A percentile compares a stretch with the other conserved stretches of the same genome.
Conservation (phyloP, 2,888 invertebrate species). For the Ochropacha duplaris region DNA sequence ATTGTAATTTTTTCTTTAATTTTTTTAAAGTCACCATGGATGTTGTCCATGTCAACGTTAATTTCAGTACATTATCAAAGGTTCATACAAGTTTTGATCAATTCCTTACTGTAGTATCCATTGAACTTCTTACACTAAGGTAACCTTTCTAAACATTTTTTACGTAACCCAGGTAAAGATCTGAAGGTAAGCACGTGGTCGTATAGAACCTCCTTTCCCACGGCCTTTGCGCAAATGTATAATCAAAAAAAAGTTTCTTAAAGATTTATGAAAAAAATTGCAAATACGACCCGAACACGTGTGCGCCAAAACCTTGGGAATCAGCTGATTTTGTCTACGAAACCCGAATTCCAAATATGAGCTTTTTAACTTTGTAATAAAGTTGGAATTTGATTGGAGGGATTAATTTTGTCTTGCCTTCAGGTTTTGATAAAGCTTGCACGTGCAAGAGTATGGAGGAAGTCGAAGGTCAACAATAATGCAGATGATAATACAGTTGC, state of each 20-base stretch:
- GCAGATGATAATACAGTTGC: constrained; percentile 2
- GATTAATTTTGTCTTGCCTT: neutral
- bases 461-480: constrained; percentile 9
- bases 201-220: constrained; percentile 52
- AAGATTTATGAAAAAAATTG: constrained; percentile 56
- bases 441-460: neutral
- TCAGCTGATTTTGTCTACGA: constrained; percentile 58
- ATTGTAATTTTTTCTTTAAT: too few relatives aligned
- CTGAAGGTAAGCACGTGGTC: constrained; percentile 49
- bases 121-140: constrained; percentile 8
- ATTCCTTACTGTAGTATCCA: constrained; percentile 7
- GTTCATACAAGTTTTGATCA: constrained; percentile 11
- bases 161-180: constrained; percentile 52
- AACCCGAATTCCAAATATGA: neutral
- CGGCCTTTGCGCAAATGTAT: constrained; percentile 62
- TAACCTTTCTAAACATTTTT: constrained; percentile 37
- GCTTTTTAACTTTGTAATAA: neutral
- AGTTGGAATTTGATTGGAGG: constrained; percentile 7
- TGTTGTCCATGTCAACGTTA: constrained; percentile 26
- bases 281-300: constrained; percentile 60
- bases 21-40: neutral
- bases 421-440: neutral
- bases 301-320: constrained; percentile 58
- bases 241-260: constrained; percentile 50
- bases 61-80: constrained; percentile 9